Percentiles rank a stretch among this genome's conserved stretches.
Evolutionary conservation across 1,140 invertebrate genomes (phyloP).

Genomic region (Trichogramma pretiosum): DNA sequence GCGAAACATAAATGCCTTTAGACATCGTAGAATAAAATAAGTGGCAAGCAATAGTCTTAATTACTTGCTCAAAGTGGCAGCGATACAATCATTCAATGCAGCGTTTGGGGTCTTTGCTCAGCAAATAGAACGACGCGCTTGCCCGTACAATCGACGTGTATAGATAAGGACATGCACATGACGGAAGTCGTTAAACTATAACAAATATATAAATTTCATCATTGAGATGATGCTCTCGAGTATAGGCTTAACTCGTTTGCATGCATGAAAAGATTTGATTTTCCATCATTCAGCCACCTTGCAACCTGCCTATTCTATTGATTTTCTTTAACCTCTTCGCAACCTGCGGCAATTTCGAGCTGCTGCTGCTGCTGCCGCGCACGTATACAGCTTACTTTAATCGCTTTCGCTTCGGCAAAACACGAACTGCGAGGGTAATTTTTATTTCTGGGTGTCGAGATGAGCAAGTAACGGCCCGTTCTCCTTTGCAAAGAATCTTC

Average conservation of each 20-base stretch:
- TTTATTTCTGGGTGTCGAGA: not conserved
- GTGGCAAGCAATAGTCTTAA: too few species aligned
- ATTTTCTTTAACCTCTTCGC: slow-evolving; percentile 9
- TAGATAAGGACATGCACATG: not conserved
- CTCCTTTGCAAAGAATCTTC: too few species aligned
- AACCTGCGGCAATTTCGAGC: slow-evolving; percentile 5
- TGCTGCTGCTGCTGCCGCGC: too few species aligned
- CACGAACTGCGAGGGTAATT: not conserved
- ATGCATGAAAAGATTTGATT: slow-evolving; percentile 10
- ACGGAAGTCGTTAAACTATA: slow-evolving; percentile 16
- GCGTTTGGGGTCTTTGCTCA: too few species aligned
- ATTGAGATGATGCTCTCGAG: not conserved
- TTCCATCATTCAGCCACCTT: not conserved
- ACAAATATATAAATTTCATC: slow-evolving; percentile 9
- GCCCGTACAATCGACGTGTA: too few species aligned
- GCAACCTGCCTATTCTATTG: slow-evolving; percentile 12
- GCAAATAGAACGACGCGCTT: too few species aligned
- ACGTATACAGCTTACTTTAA: not conserved
- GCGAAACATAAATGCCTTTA: too few species aligned
- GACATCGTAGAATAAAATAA: too few species aligned
- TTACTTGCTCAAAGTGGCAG: too few species aligned
- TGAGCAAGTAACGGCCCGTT: not conserved
- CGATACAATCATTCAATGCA: too few species aligned
- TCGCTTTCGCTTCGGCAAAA: not conserved
- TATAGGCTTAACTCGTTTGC: slow-evolving; percentile 7